Conservation (phyloP, 2,113 vertebrate species). For the Furnarius figulus region DNA sequence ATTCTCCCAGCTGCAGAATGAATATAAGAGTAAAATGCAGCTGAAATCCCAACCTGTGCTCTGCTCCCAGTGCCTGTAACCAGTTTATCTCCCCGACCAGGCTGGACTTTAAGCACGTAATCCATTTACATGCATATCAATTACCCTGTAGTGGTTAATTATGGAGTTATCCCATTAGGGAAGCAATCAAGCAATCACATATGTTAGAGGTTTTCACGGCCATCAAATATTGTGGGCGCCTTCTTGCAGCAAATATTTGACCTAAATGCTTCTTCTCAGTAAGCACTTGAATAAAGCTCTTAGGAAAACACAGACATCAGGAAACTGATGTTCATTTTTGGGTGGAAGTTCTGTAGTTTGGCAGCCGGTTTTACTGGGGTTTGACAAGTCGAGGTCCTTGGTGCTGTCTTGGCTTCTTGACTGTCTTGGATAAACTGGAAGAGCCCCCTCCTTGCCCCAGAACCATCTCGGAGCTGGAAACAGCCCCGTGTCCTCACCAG, state of each 20-base stretch:
- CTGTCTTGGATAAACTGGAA: not conserved
- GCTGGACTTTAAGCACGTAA: not conserved
- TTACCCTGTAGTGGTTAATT: not conserved
- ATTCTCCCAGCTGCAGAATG: not conserved
- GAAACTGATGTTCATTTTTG: accelerated
- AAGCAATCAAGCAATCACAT: not conserved
- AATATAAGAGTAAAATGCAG: not conserved
- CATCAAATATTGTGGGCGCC: not conserved
- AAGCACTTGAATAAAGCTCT: not conserved
- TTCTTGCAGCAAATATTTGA: not conserved
- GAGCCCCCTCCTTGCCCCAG: not conserved
- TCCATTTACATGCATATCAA: not conserved
- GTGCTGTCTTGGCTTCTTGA: not conserved
- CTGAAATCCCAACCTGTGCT: not conserved
- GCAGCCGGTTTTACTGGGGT: not conserved
- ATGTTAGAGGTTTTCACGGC: not conserved
- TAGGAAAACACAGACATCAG: not conserved
- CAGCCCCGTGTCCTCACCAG: accelerated
- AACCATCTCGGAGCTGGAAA: not conserved
- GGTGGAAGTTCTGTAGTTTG: not conserved
- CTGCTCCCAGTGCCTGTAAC: not conserved
- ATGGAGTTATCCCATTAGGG: not conserved
- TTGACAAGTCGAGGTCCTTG: not conserved
- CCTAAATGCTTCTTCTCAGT: not conserved
- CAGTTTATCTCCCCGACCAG: not conserved